Evolutionary conservation across 1,140 invertebrate species (phyloP).

Genomic region (Gonioctena quinquepunctata): DNA sequence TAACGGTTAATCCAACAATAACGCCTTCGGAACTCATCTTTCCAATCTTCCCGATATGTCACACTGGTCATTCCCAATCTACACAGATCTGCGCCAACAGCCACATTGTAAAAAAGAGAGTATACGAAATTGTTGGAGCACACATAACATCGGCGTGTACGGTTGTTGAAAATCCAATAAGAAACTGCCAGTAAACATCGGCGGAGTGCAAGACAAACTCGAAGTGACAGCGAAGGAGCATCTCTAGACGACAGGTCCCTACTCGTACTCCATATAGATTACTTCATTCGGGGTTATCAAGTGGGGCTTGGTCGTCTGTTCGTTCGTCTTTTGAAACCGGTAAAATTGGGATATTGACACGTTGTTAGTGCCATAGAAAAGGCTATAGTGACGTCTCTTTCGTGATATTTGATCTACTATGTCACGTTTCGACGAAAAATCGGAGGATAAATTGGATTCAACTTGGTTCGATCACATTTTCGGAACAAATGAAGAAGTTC

Average conservation of each 20-base stretch:
- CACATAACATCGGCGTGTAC: slow-evolving; percentile 1
- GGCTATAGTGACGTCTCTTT: too few species aligned
- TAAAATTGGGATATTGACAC: background rate
- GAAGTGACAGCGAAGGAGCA: background rate
- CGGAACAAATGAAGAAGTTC: too few species aligned
- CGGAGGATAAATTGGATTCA: too few species aligned
- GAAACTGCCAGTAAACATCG: slow-evolving; percentile 1
- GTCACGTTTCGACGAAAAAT: too few species aligned
- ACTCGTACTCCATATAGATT: slow-evolving; percentile 6
- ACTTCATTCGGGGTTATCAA: background rate
- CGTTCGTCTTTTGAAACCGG: background rate
- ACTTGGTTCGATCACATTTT: too few species aligned
- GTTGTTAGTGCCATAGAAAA: background rate
- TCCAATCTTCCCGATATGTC: background rate
- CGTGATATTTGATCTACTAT: too few species aligned
- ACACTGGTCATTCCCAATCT: slow-evolving; percentile 1
- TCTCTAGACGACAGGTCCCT: background rate
- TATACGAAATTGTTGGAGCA: background rate
- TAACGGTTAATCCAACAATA: too few species aligned
- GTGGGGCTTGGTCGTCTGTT: background rate
- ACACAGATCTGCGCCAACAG: background rate
- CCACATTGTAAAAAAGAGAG: background rate
- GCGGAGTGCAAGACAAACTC: background rate
- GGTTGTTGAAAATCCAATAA: slow-evolving; percentile 10
- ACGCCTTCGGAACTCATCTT: background rate